These are phyloP conservation scores for Dendroctonus valens DNA, from an alignment of 1,140 invertebrate species.

Conservation along the genomic window DNA sequence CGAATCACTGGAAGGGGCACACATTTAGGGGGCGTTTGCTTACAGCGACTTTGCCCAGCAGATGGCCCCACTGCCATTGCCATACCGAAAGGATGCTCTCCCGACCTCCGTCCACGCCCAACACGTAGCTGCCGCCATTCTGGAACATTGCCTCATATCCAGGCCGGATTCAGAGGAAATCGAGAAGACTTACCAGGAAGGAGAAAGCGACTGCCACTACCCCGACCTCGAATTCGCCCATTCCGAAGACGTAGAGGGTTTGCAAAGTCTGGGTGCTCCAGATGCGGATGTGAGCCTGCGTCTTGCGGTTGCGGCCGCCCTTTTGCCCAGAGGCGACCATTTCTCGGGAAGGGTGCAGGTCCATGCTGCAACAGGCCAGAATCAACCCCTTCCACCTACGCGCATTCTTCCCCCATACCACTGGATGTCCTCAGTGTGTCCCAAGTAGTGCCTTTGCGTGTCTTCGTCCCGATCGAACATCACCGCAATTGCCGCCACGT, in stretches of 20 bases:
- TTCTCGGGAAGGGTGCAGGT: conserved; percentile 86
- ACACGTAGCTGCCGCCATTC: conserved; percentile 85
- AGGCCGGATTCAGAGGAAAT: background rate
- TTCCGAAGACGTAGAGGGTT: conserved; percentile 88
- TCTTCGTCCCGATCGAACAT: conserved; percentile 89
- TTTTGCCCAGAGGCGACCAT: conserved; percentile 88
- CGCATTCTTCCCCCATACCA: conserved; percentile 52
- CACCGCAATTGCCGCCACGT: conserved; percentile 87
- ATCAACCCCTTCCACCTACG: too few relatives aligned
- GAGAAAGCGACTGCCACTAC: conserved; percentile 90
- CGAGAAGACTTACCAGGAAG: conserved; percentile 61
- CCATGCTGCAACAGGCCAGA: conserved; percentile 61
- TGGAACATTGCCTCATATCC: conserved; percentile 44
- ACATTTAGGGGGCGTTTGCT: conserved; percentile 49
- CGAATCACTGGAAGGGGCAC: background rate
- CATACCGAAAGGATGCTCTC: conserved; percentile 85
- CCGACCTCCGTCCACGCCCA: conserved; percentile 80
- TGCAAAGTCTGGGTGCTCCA: conserved; percentile 91
- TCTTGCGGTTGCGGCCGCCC: conserved; percentile 75
- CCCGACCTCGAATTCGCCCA: conserved; percentile 87
- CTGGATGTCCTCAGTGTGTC: conserved; percentile 92
- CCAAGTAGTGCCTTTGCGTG: conserved; percentile 87
- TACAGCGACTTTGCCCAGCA: conserved; percentile 85
- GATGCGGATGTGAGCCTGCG: conserved; percentile 89
- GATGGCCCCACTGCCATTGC: conserved; percentile 88